These are phyloP conservation scores for Luscinia luscinia DNA, from an alignment of 2,797 vertebrate genomes.

Conservation along the genomic window DNA sequence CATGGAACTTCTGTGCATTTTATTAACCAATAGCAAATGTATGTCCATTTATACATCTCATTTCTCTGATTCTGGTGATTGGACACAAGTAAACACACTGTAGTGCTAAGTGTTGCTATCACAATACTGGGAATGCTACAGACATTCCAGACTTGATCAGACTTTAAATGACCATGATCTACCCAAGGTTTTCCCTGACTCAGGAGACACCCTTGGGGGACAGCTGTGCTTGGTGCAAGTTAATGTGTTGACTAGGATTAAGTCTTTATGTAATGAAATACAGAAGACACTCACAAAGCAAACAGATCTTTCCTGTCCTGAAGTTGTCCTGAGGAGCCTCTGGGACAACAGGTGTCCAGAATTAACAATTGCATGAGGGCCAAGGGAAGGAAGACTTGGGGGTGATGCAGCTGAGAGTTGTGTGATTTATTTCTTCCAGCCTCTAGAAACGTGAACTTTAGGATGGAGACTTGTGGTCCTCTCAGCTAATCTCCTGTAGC, in stretches of 20 bases:
- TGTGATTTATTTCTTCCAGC: neutral
- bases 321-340: neutral
- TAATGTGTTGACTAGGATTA: neutral
- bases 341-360: neutral
- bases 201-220: no score
- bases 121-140: neutral
- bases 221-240: neutral
- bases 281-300: neutral
- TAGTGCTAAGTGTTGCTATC: neutral
- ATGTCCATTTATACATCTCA: neutral
- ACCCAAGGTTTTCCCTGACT: neutral
- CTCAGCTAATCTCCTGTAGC: neutral
- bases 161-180: neutral
- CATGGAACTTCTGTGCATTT: neutral
- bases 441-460: neutral
- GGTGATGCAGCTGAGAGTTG: neutral
- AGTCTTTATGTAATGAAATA: neutral
- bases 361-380: neutral
- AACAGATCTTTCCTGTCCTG: neutral
- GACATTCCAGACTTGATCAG: neutral
- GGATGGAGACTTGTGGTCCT: neutral
- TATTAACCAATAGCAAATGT: neutral
- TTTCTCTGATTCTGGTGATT: neutral
- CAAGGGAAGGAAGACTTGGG: neutral
- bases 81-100: neutral